Base-by-base conservation (phyloP, 2,113 vertebrate species). In the Pachyramphus minor region DNA sequence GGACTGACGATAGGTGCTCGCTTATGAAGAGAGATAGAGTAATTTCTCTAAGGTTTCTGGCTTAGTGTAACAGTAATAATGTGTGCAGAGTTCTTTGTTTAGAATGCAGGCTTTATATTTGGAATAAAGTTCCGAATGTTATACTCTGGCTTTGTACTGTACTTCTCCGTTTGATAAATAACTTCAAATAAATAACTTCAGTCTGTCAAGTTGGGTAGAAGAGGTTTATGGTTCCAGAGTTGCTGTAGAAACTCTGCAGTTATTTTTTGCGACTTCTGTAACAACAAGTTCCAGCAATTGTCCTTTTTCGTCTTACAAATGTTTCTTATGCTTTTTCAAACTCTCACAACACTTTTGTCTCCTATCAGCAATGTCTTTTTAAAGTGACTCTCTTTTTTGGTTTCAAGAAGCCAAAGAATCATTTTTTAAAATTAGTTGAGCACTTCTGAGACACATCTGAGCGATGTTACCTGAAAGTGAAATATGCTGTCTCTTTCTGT, bases 111-210 rank as follows among this genome's bases (percentile, higher is more conserved):
- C 12, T 21, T 75, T 79, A 10, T 50, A 60, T 93, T 90, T 73
- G 30, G 21, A 73, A 68, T 64, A 33, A 73, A 41, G 24, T 37
- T 92, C 19, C 0, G 98, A 99, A 2, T 98, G 98, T 97, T 98
- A 1, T 98, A 98, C 79, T 98, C 98, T 98, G 98, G 60, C 12
- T 71, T 31, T 97, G 93, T 5, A 55, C 98, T 94, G 97, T 99
- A 72, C 98, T 99, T 75, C 97, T 99, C 77, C 96, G 98, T 91
- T 96, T 98, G 11, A 17, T 84, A 74, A 78, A 14, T 71, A 77
- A 45, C 35, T 59, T 80, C 2, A 7, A n/a, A 17, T 84, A 74
- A 78, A 14, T 71, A 77, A 45, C 35, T 59, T 80, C 2, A 7
- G 27, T 75, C 50, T 81, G 21, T 81, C 30, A 33, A 1, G 9